Evolutionary conservation across 2,888 invertebrate species (phyloP).

Genomic region (Strigamia maritima): DNA sequence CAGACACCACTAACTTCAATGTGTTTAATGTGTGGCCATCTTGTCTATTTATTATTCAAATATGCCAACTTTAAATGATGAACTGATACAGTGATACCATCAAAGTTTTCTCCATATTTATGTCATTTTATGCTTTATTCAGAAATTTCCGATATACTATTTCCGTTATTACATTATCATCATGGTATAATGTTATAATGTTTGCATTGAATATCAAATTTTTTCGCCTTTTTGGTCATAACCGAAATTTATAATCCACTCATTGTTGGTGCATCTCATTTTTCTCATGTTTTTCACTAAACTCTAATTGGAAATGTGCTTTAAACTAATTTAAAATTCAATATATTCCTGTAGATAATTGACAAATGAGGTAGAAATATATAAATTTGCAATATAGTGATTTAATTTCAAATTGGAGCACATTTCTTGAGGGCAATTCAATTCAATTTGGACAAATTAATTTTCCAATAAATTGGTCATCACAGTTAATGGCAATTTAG

Average conservation of each 20-base stretch:
- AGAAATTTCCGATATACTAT: background rate
- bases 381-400: background rate
- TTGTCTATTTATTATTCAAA: background rate
- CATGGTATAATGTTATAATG: background rate
- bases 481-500: conserved; percentile 28
- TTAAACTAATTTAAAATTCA: background rate
- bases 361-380: background rate
- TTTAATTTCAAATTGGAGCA: background rate
- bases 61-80: background rate
- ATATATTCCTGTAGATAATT: background rate
- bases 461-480: conserved; percentile 28
- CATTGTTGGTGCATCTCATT: too few relatives aligned
- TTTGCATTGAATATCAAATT: too few relatives aligned
- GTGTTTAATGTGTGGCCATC: conserved; percentile 13
- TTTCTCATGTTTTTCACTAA: too few relatives aligned
- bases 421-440: conserved; percentile 6
- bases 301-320: background rate
- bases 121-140: background rate
- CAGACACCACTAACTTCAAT: conserved; percentile 8
- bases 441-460: conserved; percentile 25
- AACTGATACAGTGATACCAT: too few relatives aligned
- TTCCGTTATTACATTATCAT: background rate
- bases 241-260: too few relatives aligned
- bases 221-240: too few relatives aligned
- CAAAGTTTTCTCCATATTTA: background rate